phyloP scores from a whole-genome alignment of 2,113 vertebrate species.

The Rhynchomys soricoides region DNA sequence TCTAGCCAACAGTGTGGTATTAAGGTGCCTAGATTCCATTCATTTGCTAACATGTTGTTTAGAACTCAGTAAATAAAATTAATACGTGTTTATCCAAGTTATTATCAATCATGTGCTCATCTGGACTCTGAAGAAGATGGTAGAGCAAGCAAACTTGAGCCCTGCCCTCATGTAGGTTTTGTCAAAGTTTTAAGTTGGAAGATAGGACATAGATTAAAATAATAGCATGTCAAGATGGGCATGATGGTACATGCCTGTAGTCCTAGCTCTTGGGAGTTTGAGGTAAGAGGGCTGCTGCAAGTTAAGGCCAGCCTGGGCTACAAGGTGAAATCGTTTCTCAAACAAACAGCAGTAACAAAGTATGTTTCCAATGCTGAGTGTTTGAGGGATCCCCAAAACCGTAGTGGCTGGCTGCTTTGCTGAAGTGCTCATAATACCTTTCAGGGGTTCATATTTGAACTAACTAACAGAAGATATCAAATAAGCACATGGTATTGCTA shows the following conservation, averaged over 20 bases:
- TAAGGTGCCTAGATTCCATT: neutral
- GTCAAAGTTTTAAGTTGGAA: neutral
- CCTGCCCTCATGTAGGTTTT: neutral
- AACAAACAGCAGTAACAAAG: neutral
- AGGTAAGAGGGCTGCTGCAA: neutral
- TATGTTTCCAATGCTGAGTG: neutral
- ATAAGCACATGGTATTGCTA: neutral
- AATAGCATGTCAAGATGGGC: neutral
- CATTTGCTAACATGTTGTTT: neutral
- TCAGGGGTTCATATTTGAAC: neutral
- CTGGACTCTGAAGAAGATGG: neutral
- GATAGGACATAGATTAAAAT: neutral
- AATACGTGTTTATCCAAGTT: neutral
- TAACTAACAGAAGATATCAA: neutral
- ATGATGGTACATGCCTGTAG: neutral
- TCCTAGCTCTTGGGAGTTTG: neutral
- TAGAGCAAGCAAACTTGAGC: neutral
- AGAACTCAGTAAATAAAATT: neutral
- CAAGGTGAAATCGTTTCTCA: neutral
- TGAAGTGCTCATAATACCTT: neutral
- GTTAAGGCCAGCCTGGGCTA: neutral
- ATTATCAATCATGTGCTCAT: neutral
- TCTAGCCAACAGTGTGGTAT: neutral
- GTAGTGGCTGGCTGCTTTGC: neutral
- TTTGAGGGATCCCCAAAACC: neutral